These are phyloP conservation scores for Machaerirhynchus nigripectus DNA, from an alignment of 2,113 vertebrate genomes.

Conservation along the genomic window DNA sequence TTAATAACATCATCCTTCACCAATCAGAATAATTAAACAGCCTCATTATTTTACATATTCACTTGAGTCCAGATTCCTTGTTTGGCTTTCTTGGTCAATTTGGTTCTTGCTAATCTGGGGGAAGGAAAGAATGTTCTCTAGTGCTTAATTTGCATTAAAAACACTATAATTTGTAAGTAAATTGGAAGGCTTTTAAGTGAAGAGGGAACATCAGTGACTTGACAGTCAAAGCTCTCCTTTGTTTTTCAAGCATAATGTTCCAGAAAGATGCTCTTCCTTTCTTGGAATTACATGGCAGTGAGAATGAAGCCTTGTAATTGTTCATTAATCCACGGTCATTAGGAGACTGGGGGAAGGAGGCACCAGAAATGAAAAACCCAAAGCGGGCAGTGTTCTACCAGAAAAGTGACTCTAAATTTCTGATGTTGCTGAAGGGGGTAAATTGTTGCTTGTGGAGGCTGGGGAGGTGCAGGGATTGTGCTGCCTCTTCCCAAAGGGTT, in stretches of 20 bases:
- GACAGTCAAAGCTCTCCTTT: slow-evolving; percentile 65
- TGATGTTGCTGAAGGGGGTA: no score
- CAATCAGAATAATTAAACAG: slow-evolving; percentile 68
- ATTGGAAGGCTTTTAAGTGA: slow-evolving; percentile 61
- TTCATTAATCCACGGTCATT: slow-evolving; percentile 48
- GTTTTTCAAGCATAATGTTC: slow-evolving; percentile 56
- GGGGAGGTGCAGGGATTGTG: rapidly evolving
- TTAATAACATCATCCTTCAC: slow-evolving; percentile 39
- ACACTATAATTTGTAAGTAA: slow-evolving; percentile 67
- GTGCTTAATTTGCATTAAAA: slow-evolving; percentile 68
- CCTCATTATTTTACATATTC: slow-evolving; percentile 61
- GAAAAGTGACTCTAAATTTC: not conserved
- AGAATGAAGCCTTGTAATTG: slow-evolving; percentile 47
- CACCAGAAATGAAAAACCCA: not conserved
- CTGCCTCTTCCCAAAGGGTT: not conserved
- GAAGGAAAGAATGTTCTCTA: slow-evolving; percentile 56
- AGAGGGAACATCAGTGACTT: slow-evolving; percentile 59
- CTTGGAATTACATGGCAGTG: slow-evolving; percentile 20
- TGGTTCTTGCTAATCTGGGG: slow-evolving; percentile 57
- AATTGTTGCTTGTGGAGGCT: no score
- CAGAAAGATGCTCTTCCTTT: slow-evolving; percentile 50
- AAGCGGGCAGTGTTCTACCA: not conserved
- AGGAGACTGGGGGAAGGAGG: not conserved
- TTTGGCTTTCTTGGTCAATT: slow-evolving; percentile 67
- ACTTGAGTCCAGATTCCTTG: slow-evolving; percentile 22